Evolutionary conservation across 1,140 invertebrate species (phyloP).

Genomic region (Leptonema lineaticorne): DNA sequence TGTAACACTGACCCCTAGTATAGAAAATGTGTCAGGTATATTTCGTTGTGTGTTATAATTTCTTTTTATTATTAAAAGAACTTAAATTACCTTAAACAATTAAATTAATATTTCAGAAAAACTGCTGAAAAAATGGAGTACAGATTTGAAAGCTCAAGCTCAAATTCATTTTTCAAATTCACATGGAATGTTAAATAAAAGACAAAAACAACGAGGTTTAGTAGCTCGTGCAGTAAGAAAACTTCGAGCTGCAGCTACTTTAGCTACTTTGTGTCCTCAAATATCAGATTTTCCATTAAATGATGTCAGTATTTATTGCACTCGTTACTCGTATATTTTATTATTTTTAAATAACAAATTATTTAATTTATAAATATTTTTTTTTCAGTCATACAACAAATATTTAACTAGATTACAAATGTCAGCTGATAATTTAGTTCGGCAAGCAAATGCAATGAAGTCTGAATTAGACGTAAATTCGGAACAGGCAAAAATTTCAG

Average conservation of each 20-base stretch:
- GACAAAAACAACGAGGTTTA: conserved; percentile 15
- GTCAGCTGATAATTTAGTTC: conserved; percentile 25
- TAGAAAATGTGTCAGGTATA: too few species aligned
- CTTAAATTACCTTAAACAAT: too few species aligned
- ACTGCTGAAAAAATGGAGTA: conserved; percentile 26
- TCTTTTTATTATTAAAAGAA: too few species aligned
- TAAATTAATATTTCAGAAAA: too few species aligned
- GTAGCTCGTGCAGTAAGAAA: conserved; percentile 17
- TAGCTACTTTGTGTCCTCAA: conserved; percentile 26
- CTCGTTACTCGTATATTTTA: background rate
- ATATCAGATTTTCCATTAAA: conserved; percentile 17
- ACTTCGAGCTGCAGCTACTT: conserved; percentile 19
- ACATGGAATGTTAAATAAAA: conserved; percentile 2
- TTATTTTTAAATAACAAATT: background rate
- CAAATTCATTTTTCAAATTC: conserved; percentile 11
- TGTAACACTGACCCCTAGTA: too few species aligned
- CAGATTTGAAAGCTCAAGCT: conserved; percentile 12
- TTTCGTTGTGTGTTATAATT: too few species aligned
- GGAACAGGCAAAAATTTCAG: conserved; percentile 7
- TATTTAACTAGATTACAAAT: conserved; percentile 17
- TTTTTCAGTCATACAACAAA: conserved; percentile 27
- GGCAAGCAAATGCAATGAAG: conserved; percentile 24
- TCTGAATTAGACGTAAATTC: conserved; percentile 20
- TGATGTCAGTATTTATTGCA: conserved; percentile 25
- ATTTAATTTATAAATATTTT: too few species aligned